A percentile compares a stretch with the other conserved stretches of the same genome.
Conservation (phyloP, 92 coral and sea anemone genomes). For the Zoanthus sansibaricus region DNA sequence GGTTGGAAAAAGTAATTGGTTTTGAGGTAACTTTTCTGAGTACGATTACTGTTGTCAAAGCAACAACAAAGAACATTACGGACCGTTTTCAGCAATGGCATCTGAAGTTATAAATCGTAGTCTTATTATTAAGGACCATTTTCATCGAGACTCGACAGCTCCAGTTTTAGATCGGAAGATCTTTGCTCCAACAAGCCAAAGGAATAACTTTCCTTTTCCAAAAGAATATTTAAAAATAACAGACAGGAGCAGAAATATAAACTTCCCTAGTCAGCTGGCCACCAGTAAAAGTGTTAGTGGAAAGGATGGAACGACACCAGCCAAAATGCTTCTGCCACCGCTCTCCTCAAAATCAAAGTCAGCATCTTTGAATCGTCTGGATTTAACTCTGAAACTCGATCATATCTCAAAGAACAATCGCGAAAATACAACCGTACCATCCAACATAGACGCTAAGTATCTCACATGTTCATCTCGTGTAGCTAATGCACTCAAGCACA, state of each 20-base stretch:
- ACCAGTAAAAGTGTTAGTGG: neutral
- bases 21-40: neutral
- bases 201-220: neutral
- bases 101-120: conserved; percentile 1
- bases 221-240: neutral
- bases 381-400: conserved; percentile 18
- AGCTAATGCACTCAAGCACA: conserved; percentile 76
- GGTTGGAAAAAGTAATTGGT: neutral
- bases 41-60: neutral
- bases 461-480: conserved; percentile 65
- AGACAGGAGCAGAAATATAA: neutral
- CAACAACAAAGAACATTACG: neutral
- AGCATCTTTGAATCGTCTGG: conserved; percentile 32
- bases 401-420: conserved; percentile 14
- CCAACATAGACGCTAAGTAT: neutral
- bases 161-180: neutral
- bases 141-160: neutral
- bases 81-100: conserved; percentile 12
- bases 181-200: neutral
- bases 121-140: neutral
- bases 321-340: neutral
- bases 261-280: neutral
- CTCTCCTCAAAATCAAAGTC: conserved; percentile 32
- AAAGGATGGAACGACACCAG: neutral
- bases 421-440: neutral